Base-by-base conservation (phyloP, 2,113 vertebrate species). In the Electrona antarctica region DNA sequence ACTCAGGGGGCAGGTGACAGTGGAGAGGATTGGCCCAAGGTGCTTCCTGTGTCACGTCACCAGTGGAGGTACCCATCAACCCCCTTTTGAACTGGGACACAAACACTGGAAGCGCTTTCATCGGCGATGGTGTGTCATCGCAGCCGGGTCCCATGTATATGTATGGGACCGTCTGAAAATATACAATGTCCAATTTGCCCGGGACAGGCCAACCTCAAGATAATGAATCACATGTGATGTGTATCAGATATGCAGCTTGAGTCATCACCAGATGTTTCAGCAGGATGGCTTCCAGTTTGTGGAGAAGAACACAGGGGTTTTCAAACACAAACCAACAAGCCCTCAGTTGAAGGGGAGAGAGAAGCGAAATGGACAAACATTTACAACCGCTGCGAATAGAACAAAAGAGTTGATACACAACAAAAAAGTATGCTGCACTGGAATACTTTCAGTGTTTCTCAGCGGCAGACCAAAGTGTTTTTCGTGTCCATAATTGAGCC, bases 171-270 rank as follows among this genome's bases (percentile, higher is more conserved):
- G 81, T 85, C 88, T 92, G 87, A 89, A 92, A 92, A 92, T 91
- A 91, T 88, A 91, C 90, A 90, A 90, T 87, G 87, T 87, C 88
- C 86, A 90, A 89, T 90, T 88, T 91, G 87, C 85, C 86, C 61
- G 64, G 85, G 84, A 89, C 80, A 78, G 84, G 65, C 90, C 86
- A 78, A 86, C 88, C 90, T 91, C 88, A 85, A 86, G 81, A 85
- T 90, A 91, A 92, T 91, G 88, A 91, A 87, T 89, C 86, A 80
- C 90, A 91, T 86, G 87, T 91, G 89, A 92, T 88, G 87, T 88
- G 89, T 84, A 89, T 91, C 82, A 87, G 90, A 90, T 89, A 88
- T 70, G 69, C 54, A 76, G 86, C 75, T 82, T 92, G 90, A 91
- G 89, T 92, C 90, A 92, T 92, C 87, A 85, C 89, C 90, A 92